phyloP scores from a whole-genome alignment of 1,140 invertebrate genomes.

The Cotesia typhae region DNA sequence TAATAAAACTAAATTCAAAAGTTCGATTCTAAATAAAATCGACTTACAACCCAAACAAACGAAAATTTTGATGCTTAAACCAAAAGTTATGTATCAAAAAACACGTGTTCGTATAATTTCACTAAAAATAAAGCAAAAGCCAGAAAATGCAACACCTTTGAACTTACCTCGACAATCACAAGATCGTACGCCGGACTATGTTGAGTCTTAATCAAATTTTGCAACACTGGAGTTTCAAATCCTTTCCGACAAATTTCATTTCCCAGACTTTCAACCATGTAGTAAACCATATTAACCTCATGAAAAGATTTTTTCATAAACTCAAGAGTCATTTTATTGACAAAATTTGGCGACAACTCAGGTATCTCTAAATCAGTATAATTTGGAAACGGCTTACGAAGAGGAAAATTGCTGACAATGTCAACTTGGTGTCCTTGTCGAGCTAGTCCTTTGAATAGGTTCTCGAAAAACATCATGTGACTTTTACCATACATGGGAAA shows the following conservation, averaged over 20 bases:
- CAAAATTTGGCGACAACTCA: background rate
- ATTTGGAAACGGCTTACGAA: constrained; percentile 41
- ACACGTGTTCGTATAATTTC: no score
- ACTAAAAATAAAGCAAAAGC: no score
- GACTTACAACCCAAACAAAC: no score
- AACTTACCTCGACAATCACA: constrained; percentile 46
- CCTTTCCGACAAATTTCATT: constrained; percentile 33
- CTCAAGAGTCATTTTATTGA: constrained; percentile 28
- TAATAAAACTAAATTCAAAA: no score
- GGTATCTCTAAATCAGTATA: constrained; percentile 43
- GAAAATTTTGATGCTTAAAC: no score
- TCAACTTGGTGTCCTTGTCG: constrained; percentile 57
- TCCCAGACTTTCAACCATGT: constrained; percentile 1
- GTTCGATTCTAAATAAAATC: no score
- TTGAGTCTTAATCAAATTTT: constrained; percentile 46
- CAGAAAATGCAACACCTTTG: no score
- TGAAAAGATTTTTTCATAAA: no score
- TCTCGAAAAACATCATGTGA: constrained; percentile 54
- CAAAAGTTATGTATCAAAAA: no score
- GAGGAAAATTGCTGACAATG: constrained; percentile 46
- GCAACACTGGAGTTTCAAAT: constrained; percentile 39
- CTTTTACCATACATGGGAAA: constrained; percentile 52
- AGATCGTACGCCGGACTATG: constrained; percentile 51
- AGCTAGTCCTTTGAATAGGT: constrained; percentile 52
- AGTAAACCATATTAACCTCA: background rate